Evolutionary conservation across 2,797 vertebrate species (phyloP).

Genomic region (Lateolabrax maculatus): DNA sequence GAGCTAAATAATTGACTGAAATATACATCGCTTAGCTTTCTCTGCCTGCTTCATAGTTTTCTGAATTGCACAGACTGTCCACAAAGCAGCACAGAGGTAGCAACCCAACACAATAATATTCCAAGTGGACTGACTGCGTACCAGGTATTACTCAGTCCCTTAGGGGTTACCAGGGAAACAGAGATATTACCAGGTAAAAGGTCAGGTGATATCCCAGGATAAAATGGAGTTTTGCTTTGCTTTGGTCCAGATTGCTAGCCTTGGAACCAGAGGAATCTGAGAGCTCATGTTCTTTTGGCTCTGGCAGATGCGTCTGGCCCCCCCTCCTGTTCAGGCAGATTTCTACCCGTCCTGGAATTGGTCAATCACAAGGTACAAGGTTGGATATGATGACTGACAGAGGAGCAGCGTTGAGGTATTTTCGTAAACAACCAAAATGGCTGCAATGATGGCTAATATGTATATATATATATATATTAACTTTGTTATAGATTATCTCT

Average conservation of each 20-base stretch:
- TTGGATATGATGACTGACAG: too few relatives aligned
- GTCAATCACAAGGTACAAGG: too few relatives aligned
- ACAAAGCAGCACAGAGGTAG: conserved; percentile 19
- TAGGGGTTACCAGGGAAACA: conserved; percentile 63
- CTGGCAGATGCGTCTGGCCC: too few relatives aligned
- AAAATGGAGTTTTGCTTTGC: conserved; percentile 15
- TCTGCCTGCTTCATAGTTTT: conserved; percentile 22
- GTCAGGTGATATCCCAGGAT: conserved; percentile 34
- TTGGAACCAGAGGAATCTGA: too few relatives aligned
- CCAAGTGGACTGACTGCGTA: conserved; percentile 33
- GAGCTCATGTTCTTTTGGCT: too few relatives aligned
- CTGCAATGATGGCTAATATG: too few relatives aligned
- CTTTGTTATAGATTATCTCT: too few relatives aligned
- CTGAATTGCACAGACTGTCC: conserved; percentile 17
- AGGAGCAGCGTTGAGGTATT: too few relatives aligned
- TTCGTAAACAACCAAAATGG: too few relatives aligned
- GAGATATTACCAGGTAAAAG: conserved; percentile 32
- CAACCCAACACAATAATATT: conserved; percentile 31
- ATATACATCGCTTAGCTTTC: conserved; percentile 16
- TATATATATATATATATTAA: too few relatives aligned
- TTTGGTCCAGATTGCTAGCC: conserved; percentile 1
- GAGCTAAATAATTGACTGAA: conserved; percentile 25
- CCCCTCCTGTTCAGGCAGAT: too few relatives aligned
- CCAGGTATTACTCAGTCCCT: conserved; percentile 48
- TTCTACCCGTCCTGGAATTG: too few relatives aligned